These are phyloP conservation scores for Atta texana DNA, from an alignment of 1,140 invertebrate genomes.

Conservation along the genomic window DNA sequence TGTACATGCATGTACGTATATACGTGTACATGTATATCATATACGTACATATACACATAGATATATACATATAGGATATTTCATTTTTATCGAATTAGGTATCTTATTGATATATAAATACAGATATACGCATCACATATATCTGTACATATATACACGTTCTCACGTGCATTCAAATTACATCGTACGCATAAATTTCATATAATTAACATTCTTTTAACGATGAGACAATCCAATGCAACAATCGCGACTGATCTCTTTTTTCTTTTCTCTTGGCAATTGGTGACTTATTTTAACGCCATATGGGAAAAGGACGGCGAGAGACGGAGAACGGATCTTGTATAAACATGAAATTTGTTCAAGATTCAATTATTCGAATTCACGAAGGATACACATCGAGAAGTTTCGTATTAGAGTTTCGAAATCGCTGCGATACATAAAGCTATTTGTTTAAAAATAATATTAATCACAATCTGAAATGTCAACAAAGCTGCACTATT, in stretches of 20 bases:
- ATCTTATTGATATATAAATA: constrained; percentile 26
- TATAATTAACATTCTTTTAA: constrained; percentile 33
- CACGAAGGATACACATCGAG: constrained; percentile 19
- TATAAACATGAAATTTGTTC: constrained; percentile 10
- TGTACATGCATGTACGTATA: constrained; percentile 54
- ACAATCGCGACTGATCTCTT: constrained; percentile 23
- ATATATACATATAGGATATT: constrained; percentile 23
- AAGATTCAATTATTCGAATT: constrained; percentile 12
- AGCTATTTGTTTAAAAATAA: not conserved
- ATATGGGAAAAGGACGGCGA: constrained; percentile 27
- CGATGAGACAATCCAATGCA: constrained; percentile 33
- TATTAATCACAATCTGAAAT: constrained; percentile 16
- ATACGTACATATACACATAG: not conserved
- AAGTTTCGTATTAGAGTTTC: constrained; percentile 12
- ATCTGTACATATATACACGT: constrained; percentile 40
- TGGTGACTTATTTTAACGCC: constrained; percentile 24
- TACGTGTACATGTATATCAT: not conserved
- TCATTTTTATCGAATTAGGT: not conserved
- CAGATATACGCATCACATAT: constrained; percentile 1
- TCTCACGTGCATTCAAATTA: constrained; percentile 27
- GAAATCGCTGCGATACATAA: constrained; percentile 14
- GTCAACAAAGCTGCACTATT: not conserved
- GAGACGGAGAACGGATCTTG: not conserved
- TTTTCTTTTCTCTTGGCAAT: constrained; percentile 1
- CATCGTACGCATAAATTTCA: constrained; percentile 43